A percentile compares a stretch with the other conserved stretches of the same genome.
Conservation (phyloP, 2,113 vertebrate species). For the Rhadina sibilatrix region DNA sequence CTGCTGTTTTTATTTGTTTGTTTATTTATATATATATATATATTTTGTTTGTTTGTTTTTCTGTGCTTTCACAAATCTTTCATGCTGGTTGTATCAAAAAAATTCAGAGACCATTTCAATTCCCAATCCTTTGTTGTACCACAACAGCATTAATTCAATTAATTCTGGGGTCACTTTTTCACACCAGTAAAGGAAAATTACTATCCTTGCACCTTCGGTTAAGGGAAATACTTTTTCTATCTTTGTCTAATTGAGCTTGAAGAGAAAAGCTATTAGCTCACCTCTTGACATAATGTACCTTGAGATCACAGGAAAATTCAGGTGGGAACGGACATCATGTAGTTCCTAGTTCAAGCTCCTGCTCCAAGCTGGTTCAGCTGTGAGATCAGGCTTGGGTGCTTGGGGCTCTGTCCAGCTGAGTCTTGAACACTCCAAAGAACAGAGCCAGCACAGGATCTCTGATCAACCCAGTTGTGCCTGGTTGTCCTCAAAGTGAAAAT, state of each 20-base stretch:
- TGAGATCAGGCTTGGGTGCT: background rate
- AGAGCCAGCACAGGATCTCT: background rate
- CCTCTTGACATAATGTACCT: background rate
- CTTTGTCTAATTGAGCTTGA: background rate
- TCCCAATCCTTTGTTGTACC: background rate
- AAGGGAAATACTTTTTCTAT: background rate
- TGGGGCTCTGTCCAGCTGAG: background rate
- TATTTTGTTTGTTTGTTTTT: background rate
- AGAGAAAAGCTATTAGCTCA: background rate
- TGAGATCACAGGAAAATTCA: background rate
- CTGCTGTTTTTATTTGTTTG: no score
- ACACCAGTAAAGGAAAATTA: background rate
- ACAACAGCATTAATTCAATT: background rate
- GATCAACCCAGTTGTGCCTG: fast-evolving
- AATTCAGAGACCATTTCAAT: background rate
- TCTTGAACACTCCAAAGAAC: background rate
- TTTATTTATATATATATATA: no score
- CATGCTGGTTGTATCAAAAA: background rate
- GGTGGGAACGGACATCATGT: background rate
- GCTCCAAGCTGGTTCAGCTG: background rate
- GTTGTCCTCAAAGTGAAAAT: background rate
- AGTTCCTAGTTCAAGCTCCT: background rate
- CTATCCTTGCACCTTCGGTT: background rate
- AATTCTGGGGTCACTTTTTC: background rate
- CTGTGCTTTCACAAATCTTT: background rate